Conservation (phyloP, 2,113 vertebrate species). For the Cyanocitta stelleri region DNA sequence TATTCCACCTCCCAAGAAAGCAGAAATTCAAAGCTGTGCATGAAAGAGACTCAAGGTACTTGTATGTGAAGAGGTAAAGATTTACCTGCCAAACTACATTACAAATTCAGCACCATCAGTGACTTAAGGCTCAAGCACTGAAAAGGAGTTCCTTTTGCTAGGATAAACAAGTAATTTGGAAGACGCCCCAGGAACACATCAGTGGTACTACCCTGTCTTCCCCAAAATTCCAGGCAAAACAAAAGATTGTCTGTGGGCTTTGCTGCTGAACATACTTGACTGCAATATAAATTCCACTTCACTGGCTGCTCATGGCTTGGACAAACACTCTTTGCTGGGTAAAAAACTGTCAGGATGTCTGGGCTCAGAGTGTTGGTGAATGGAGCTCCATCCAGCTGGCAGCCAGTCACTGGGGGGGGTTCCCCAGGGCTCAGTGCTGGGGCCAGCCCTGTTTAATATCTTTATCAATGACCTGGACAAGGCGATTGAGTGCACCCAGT, state of each 20-base stretch:
- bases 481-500: not conserved
- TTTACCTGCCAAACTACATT: not conserved
- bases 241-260: not conserved
- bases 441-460: not conserved
- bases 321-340: not conserved
- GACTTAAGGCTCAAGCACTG: not conserved
- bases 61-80: not conserved
- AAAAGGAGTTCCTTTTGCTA: not conserved
- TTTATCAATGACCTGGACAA: not conserved
- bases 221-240: not conserved
- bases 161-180: not conserved
- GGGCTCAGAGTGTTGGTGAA: not conserved
- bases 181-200: not conserved
- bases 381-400: not conserved
- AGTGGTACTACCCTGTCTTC: not conserved
- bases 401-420: not conserved
- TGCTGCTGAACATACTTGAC: not conserved
- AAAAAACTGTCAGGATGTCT: not conserved
- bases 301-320: not conserved
- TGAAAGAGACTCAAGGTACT: not conserved
- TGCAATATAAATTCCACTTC: not conserved
- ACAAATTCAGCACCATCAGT: not conserved
- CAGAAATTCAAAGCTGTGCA: not conserved
- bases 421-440: not conserved
- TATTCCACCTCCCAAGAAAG: not conserved